phyloP scores from a whole-genome alignment of 2,113 vertebrate genomes.

The Cricetomys ansorgei region DNA sequence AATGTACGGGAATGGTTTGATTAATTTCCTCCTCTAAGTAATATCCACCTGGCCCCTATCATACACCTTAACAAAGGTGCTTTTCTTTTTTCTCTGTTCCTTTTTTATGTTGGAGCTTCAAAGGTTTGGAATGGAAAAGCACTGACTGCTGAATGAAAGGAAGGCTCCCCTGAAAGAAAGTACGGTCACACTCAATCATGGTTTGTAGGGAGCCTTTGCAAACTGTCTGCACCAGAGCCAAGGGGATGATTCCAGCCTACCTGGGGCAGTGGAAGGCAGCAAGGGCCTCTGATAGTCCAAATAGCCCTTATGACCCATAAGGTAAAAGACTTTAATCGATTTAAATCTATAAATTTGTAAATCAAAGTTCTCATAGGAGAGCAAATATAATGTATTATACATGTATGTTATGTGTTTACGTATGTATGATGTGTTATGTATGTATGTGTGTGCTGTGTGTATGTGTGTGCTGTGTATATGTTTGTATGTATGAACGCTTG shows the following conservation, averaged over 20 bases:
- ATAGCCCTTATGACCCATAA: neutral
- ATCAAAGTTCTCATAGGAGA: neutral
- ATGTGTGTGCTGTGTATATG: neutral
- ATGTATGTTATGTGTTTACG: no score
- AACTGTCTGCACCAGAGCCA: slow-evolving; percentile 55
- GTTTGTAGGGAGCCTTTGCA: slow-evolving; percentile 50
- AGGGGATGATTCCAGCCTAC: slow-evolving; percentile 27
- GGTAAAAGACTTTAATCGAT: neutral
- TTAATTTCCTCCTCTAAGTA: slow-evolving; percentile 86
- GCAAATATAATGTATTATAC: no score
- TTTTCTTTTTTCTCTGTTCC: slow-evolving; percentile 59
- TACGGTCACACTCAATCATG: neutral
- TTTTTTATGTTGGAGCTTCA: slow-evolving; percentile 48
- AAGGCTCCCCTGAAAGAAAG: slow-evolving; percentile 46
- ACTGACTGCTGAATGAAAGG: slow-evolving; percentile 4
- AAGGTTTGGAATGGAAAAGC: neutral
- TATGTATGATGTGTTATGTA: neutral
- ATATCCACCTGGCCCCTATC: slow-evolving; percentile 78
- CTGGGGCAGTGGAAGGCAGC: slow-evolving; percentile 44
- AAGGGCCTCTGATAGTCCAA: slow-evolving; percentile 30
- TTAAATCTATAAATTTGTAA: neutral
- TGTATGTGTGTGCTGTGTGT: neutral
- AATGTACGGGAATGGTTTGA: slow-evolving; percentile 85
- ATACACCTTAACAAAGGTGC: slow-evolving; percentile 64
- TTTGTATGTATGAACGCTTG: no score